Conservation (phyloP, 2,113 vertebrate species). For the Hassar affinis region DNA sequence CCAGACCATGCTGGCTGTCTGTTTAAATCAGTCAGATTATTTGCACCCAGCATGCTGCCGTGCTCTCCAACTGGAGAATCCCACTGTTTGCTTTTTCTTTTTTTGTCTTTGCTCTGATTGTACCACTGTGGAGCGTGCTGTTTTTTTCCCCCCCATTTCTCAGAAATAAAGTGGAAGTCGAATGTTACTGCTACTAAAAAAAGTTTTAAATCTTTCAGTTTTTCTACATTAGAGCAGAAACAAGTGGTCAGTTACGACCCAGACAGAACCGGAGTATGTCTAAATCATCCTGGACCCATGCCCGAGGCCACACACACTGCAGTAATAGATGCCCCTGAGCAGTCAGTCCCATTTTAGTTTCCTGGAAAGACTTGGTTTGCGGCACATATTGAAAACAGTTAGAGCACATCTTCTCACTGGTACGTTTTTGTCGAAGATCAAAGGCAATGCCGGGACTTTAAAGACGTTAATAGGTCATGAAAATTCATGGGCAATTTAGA, state of each 20-base stretch:
- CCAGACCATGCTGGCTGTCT: neutral
- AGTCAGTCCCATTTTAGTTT: neutral
- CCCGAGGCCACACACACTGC: neutral
- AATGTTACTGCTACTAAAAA: neutral
- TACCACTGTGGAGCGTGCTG: neutral
- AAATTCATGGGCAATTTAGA: constrained; percentile 17
- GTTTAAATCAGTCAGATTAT: neutral
- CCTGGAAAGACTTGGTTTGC: neutral
- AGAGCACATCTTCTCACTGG: neutral
- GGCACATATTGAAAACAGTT: neutral
- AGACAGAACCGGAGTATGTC: neutral
- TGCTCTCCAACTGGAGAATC: neutral
- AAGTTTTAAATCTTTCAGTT: neutral
- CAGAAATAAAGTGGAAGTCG: neutral
- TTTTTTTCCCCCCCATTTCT: no score
- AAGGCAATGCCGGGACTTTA: neutral
- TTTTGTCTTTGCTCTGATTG: neutral
- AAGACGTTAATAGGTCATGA: neutral
- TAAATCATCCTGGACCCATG: constrained; percentile 12
- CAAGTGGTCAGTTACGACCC: neutral
- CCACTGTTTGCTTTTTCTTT: neutral
- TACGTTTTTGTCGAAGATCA: neutral
- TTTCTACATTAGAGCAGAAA: neutral
- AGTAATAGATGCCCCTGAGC: constrained; percentile 25
- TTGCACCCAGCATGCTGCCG: neutral